A percentile compares a stretch with the other conserved stretches of the same genome.
phyloP scores from a whole-genome alignment of 2,113 vertebrate genomes.

The Nerophis ophidion region DNA sequence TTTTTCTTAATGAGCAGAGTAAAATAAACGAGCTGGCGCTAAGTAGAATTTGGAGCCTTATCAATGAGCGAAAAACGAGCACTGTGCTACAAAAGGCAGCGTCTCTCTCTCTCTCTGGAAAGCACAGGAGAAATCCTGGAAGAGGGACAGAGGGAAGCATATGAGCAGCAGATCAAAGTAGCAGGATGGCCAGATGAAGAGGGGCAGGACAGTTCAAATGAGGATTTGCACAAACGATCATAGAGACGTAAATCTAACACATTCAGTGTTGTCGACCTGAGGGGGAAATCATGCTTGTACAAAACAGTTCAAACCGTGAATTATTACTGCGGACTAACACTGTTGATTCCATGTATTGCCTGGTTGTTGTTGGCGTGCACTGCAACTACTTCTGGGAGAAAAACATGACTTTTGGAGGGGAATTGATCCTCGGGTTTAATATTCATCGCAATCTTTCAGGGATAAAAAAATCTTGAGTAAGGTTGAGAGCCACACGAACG shows the following conservation, averaged over 20 bases:
- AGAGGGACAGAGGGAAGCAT: slow-evolving; percentile 42
- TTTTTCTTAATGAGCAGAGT: neutral
- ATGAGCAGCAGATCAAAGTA: slow-evolving; percentile 59
- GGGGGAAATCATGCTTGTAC: neutral
- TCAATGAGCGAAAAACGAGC: neutral
- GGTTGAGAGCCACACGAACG: too few species aligned
- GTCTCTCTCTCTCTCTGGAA: slow-evolving; percentile 25
- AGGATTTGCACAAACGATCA: slow-evolving; percentile 23
- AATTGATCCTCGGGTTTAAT: too few species aligned
- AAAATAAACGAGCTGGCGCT: neutral
- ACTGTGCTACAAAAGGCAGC: slow-evolving; percentile 2
- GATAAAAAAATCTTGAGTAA: too few species aligned
- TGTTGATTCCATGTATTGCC: too few species aligned
- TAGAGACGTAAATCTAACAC: slow-evolving; percentile 8
- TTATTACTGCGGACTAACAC: too few species aligned
- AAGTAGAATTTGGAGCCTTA: neutral
- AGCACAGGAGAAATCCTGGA: slow-evolving; percentile 51
- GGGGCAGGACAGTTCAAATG: slow-evolving; percentile 27
- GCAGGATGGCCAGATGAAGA: slow-evolving; percentile 33
- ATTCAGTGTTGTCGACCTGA: slow-evolving; percentile 1
- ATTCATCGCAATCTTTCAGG: too few species aligned
- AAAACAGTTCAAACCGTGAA: neutral
- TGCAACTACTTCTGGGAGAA: too few species aligned
- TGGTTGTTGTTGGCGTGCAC: too few species aligned
- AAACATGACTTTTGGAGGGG: too few species aligned